Conservation (phyloP, 1,140 invertebrate genomes). For the Leptestheria dahalacensis region DNA sequence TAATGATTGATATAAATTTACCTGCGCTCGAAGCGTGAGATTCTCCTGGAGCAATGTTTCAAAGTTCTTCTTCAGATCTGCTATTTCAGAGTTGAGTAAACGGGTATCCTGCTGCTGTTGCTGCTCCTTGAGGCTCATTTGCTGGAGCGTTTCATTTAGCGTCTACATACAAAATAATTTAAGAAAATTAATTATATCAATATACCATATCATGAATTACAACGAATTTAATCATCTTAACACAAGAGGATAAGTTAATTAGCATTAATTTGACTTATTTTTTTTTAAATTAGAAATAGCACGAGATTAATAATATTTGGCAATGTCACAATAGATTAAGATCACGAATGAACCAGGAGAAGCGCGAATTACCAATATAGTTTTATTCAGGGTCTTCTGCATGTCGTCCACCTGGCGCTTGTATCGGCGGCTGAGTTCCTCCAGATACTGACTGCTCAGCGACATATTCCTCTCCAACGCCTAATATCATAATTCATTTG, state of each 20-base stretch:
- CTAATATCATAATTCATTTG: slow-evolving; percentile 31
- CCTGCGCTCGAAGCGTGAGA: neutral
- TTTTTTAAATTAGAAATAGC: slow-evolving; percentile 25
- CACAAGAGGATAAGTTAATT: slow-evolving; percentile 42
- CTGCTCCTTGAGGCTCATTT: slow-evolving; percentile 47
- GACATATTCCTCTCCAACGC: slow-evolving; percentile 91
- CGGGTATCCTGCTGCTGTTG: slow-evolving; percentile 32
- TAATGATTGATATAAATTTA: neutral
- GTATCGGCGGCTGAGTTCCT: slow-evolving; percentile 83
- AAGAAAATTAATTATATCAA: slow-evolving; percentile 36
- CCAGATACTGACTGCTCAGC: slow-evolving; percentile 82
- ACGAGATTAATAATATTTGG: no score
- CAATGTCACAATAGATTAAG: no score
- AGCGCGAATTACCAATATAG: slow-evolving; percentile 42
- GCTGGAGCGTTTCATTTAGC: slow-evolving; percentile 38
- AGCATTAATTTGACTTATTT: slow-evolving; percentile 45
- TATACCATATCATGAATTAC: no score
- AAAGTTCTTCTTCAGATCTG: slow-evolving; percentile 15
- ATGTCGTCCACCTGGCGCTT: slow-evolving; percentile 93
- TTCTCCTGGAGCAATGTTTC: slow-evolving; percentile 3
- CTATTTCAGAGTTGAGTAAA: slow-evolving; percentile 17
- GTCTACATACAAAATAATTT: slow-evolving; percentile 34
- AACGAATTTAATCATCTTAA: no score
- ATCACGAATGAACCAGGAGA: slow-evolving; percentile 21
- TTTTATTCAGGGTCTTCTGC: slow-evolving; percentile 68